Evolutionary conservation across 2,888 invertebrate species (phyloP).

Genomic region (Marasmarcha lunaedactyla): DNA sequence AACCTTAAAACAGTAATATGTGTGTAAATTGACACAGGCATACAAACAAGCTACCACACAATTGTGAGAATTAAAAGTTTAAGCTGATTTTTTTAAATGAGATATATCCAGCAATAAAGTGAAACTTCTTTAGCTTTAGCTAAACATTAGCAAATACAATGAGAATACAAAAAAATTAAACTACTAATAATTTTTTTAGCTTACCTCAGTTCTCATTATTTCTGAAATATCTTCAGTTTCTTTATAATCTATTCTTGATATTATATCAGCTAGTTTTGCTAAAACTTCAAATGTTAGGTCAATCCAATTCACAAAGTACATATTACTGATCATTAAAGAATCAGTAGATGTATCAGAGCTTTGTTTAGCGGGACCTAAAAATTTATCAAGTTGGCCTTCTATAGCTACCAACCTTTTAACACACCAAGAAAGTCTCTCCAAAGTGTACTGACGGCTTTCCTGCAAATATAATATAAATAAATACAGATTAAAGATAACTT

Average conservation of each 20-base stretch:
- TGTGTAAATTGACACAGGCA: too few relatives aligned
- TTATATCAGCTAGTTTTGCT: slow-evolving; percentile 33
- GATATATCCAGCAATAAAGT: too few relatives aligned
- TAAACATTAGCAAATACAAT: neutral
- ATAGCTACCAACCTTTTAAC: slow-evolving; percentile 33
- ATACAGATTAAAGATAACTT: too few relatives aligned
- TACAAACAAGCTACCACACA: too few relatives aligned
- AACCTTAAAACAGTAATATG: too few relatives aligned
- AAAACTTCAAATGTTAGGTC: slow-evolving; percentile 56
- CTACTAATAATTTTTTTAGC: too few relatives aligned
- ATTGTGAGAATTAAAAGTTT: too few relatives aligned
- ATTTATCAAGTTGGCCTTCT: slow-evolving; percentile 17
- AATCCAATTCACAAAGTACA: slow-evolving; percentile 64
- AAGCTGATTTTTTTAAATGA: too few relatives aligned
- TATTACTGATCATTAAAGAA: slow-evolving; percentile 31
- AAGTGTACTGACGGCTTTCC: slow-evolving; percentile 46
- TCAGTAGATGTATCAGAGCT: slow-evolving; percentile 21
- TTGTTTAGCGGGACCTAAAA: slow-evolving; percentile 21
- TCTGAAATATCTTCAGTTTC: slow-evolving; percentile 23
- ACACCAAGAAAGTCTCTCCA: slow-evolving; percentile 53
- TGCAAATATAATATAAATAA: slow-evolving; percentile 22
- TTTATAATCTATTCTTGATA: slow-evolving; percentile 40
- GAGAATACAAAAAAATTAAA: too few relatives aligned
- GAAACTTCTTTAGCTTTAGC: neutral
- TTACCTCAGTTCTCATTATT: slow-evolving; percentile 44